Base-by-base conservation (phyloP, 2,797 vertebrate species). In the Xiphorhynchus erythropygius region DNA sequence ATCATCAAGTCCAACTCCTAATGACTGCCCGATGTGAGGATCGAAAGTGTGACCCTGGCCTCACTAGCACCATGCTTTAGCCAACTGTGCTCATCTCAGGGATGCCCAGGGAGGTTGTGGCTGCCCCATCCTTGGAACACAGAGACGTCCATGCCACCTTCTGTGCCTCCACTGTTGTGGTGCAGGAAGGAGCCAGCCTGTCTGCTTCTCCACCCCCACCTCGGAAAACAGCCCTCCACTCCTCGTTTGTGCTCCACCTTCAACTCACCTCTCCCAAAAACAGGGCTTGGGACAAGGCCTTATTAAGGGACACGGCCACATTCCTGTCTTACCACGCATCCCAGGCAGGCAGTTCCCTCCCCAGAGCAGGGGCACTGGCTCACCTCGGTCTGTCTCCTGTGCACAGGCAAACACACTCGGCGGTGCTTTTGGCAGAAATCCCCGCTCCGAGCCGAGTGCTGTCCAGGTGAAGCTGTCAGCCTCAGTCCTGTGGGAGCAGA, bases 401-500 rank as follows among this genome's bases (percentile, higher is more conserved):
- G 32, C 71, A 8, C 5, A 13, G 5, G 13, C 39, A 18, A 37
- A 71, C 18, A 10, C 33, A 11, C 18, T 5, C 1, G 25, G 8
- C 19, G 42, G 1, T 2, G 4, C 3, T 30, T n/a, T 5, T 2
- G 76, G 60, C 42, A 57, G 24, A 39, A 52, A 13, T 24, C 49
- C 27, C 41, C 1, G 16, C 53, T 41, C 25, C 2, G 50, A 73
- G 56, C 13, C 1, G 1, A 35, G 32, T 0, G 27, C 52, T 15
- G 33, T 19, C 42, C 21, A 9, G 59, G 18, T 2, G 8, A 21
- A 11, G 62, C 62, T 7, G 75, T 8, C 74, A n/a, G 65, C 27
- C 60, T 15, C 57, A 11, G 35, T 4, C 62, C 2, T 10, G 56
- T 2, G 2, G 0, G 25, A 15, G 23, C 39, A 4, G 37, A 0